Conservation (phyloP, 2,113 vertebrate species). For the Xerus inauris region DNA sequence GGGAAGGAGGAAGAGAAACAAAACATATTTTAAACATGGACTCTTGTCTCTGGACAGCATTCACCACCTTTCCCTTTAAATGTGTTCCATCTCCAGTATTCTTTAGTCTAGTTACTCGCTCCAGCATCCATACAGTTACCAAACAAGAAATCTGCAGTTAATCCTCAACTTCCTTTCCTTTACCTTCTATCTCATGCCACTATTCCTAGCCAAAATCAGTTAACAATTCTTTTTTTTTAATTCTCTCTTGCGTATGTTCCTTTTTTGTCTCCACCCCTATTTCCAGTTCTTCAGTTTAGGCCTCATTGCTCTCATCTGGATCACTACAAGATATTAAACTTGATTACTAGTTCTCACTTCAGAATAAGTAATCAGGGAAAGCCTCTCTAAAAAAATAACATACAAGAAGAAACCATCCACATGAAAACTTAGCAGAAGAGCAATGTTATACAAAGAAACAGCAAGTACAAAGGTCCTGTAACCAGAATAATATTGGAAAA, state of each 20-base stretch:
- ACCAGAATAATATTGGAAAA: neutral
- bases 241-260: neutral
- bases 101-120: neutral
- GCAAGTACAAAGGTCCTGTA: neutral
- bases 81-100: neutral
- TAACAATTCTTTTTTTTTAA: neutral
- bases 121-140: neutral
- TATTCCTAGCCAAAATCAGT: neutral
- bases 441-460: neutral
- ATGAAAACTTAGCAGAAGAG: neutral
- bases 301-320: neutral
- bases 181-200: neutral
- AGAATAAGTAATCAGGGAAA: neutral
- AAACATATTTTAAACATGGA: constrained; percentile 38
- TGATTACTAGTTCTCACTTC: neutral
- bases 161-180: neutral
- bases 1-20: neutral
- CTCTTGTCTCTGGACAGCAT: neutral
- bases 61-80: neutral
- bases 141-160: neutral
- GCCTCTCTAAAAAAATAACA: neutral
- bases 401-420: constrained; percentile 5
- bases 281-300: neutral
- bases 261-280: neutral
- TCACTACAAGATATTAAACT: neutral